Evolutionary conservation across 2,113 vertebrate genomes (phyloP), one percentile per base, ranked within the genome.

Genomic region (Ophthalmotilapia sp.): DNA sequence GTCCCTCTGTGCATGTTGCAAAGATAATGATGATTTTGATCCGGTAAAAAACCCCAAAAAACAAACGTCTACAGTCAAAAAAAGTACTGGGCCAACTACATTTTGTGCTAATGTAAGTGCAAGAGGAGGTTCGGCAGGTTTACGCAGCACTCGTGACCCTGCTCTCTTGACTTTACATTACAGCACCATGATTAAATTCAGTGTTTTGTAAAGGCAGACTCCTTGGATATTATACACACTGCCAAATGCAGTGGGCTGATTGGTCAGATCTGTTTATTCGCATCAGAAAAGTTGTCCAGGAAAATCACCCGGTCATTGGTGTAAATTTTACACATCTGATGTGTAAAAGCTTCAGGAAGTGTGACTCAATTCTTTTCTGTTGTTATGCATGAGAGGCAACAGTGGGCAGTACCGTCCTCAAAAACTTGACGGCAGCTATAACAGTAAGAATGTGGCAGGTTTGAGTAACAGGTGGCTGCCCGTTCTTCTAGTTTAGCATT

Each of bases 31-130:
- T 77, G 29, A 51, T 31, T 77, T 77, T 77, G 10, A 51, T 51
- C 45, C 26, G 7, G 45, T 77, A 31, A 49, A 75, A 15, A 7
- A 0, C 0, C 0, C 1, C 4, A 31, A 2, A 17, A 45, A 47
- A 31, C 6, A 49, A 29, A 49, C 1, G 1, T 45, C 65, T 21
- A 70, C 36, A 42, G 62, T 42, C 36, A 75, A 26, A 75, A 47
- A 49, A 3, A 29, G 42, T 19, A 31, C 10, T 77, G 70, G 23
- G 42, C 42, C 23, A 75, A 17, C 42, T 49, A 77, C 14, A 47
- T 47, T 47, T 47, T 75, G 40, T 75, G 40, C 2, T 75, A 10
- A 75, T 47, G 40, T 15, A 6, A 75, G 31, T 12, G 31, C 2
- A 4, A 65, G 40, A 75, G 70, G 14, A 75, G 23, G 42, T 73